These are phyloP conservation scores for Dryadula phaetusa DNA, from an alignment of 2,888 invertebrate species.

Conservation along the genomic window DNA sequence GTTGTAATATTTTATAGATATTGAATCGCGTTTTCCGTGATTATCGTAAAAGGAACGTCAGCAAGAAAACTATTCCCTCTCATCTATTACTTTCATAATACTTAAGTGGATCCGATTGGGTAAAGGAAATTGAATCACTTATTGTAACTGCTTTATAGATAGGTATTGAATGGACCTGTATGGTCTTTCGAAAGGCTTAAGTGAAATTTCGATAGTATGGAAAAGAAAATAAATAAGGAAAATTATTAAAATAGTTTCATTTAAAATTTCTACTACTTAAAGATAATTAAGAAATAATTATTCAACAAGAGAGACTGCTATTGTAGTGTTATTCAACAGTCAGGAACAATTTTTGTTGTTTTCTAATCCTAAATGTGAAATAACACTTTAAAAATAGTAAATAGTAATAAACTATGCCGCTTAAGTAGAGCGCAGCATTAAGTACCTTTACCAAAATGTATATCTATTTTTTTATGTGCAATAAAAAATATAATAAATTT, in stretches of 20 bases:
- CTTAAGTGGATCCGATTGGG: conserved; percentile 82
- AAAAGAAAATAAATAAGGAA: conserved; percentile 1
- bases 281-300: no score
- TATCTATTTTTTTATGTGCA: no score
- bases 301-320: no score
- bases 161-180: conserved; percentile 69
- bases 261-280: no score
- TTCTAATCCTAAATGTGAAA: no score
- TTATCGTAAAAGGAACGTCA: conserved; percentile 84
- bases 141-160: conserved; percentile 81
- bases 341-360: no score
- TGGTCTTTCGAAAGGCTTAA: conserved; percentile 63
- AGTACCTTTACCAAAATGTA: no score
- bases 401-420: no score
- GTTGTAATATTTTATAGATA: conserved; percentile 81
- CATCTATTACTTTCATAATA: conserved; percentile 82
- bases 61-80: conserved; percentile 82
- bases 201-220: conserved; percentile 53
- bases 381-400: no score
- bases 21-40: conserved; percentile 81
- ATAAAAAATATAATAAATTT: no score
- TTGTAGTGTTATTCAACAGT: no score
- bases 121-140: conserved; percentile 83
- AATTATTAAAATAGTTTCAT: background rate
- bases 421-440: no score